phyloP scores from a whole-genome alignment of 2,888 invertebrate genomes.

The Melanophora roralis region DNA sequence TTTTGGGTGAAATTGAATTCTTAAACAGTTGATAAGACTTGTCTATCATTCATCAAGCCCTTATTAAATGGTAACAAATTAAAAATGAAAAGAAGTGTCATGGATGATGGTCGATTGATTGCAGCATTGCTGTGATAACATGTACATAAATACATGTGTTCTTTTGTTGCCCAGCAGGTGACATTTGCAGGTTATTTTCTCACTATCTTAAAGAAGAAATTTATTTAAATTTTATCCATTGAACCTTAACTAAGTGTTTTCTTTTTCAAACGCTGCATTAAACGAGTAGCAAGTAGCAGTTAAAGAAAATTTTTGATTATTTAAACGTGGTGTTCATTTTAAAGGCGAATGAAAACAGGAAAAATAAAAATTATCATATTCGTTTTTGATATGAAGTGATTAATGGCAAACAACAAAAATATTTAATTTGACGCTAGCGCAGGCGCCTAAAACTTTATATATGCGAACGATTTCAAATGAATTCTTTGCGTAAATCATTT shows the following conservation, averaged over 20 bases:
- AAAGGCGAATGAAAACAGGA: neutral
- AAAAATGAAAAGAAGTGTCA: conserved; percentile 1
- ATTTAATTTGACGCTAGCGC: conserved; percentile 75
- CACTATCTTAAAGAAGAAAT: neutral
- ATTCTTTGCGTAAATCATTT: conserved; percentile 34
- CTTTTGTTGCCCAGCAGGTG: conserved; percentile 62
- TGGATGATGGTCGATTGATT: conserved; percentile 3
- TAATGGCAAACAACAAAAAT: conserved; percentile 75
- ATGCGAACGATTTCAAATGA: conserved; percentile 39
- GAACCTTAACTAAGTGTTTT: conserved; percentile 9
- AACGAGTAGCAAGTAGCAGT: conserved; percentile 16
- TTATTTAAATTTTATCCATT: neutral
- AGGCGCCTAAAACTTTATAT: conserved; percentile 69
- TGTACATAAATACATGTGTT: no score
- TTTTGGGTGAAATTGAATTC: neutral
- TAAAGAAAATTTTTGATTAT: conserved; percentile 2
- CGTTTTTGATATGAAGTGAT: conserved; percentile 67
- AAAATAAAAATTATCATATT: conserved; percentile 14
- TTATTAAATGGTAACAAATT: conserved; percentile 17
- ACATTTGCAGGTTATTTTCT: conserved; percentile 41
- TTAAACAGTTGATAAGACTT: conserved; percentile 27
- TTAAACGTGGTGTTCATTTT: conserved; percentile 35
- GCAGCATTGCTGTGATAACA: conserved; percentile 38
- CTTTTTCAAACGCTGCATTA: neutral
- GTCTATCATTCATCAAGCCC: conserved; percentile 50